These are phyloP conservation scores for Eucidaris tribuloides DNA, from an alignment of 35 echinoderm and acorn worm species.

Conservation along the genomic window DNA sequence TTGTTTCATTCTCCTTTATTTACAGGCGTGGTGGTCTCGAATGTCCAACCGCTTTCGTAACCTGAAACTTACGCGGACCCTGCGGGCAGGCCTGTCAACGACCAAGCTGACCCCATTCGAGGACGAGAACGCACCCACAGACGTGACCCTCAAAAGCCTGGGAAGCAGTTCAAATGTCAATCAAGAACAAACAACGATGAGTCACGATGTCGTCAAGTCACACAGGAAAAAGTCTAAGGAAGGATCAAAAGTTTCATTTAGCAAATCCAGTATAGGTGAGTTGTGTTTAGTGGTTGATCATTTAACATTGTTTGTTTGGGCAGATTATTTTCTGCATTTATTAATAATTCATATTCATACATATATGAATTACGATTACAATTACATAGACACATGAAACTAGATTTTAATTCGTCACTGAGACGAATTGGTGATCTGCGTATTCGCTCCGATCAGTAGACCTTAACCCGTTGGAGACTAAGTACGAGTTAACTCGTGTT, in stretches of 20 bases:
- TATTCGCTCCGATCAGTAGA: no score
- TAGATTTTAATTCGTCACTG: no score
- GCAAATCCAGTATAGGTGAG: slow-evolving; percentile 26
- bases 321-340: no score
- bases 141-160: slow-evolving; percentile 32
- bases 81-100: slow-evolving; percentile 68
- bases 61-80: slow-evolving; percentile 80
- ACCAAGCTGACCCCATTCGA: slow-evolving; percentile 74
- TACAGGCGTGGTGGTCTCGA: slow-evolving; percentile 94
- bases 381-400: no score
- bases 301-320: no score
- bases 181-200: background rate
- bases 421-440: no score
- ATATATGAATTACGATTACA: no score
- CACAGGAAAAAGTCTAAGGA: slow-evolving; percentile 14
- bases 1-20: background rate
- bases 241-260: background rate
- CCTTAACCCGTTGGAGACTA: no score
- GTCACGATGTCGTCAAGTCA: background rate
- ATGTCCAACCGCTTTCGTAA: slow-evolving; percentile 98
- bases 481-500: no score
- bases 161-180: background rate
- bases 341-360: no score
- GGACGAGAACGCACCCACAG: slow-evolving; percentile 40
- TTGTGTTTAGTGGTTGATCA: no score